A percentile compares a stretch with the other conserved stretches of the same genome.
Evolutionary conservation across 2,797 vertebrate genomes (phyloP).

Genomic region (Mormyrus proboscirostris): DNA sequence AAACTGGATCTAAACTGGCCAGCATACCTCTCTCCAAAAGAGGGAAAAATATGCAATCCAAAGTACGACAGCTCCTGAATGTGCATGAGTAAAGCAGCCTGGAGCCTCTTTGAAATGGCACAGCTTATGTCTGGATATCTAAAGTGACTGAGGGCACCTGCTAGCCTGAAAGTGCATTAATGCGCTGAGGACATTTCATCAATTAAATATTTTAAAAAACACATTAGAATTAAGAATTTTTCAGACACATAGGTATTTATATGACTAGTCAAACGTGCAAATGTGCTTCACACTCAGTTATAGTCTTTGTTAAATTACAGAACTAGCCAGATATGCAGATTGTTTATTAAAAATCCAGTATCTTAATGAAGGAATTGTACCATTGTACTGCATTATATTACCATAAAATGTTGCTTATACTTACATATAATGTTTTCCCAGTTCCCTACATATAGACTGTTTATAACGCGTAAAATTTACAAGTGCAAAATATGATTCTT

Average conservation of each 20-base stretch:
- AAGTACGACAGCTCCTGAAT: background rate
- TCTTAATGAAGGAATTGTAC: background rate
- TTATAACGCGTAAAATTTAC: background rate
- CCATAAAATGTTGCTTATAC: background rate
- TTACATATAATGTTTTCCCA: background rate
- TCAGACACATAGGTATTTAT: background rate
- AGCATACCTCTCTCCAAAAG: background rate
- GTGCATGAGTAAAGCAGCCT: background rate
- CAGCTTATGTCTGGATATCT: background rate
- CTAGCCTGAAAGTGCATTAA: background rate
- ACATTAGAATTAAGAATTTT: background rate
- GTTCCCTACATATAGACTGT: background rate
- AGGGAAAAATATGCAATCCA: background rate
- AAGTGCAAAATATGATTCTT: background rate
- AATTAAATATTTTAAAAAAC: background rate
- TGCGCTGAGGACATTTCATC: background rate
- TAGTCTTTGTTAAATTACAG: background rate
- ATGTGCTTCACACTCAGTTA: background rate
- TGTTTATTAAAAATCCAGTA: background rate
- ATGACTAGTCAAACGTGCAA: slow-evolving; percentile 1
- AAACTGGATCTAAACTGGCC: background rate
- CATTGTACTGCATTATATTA: background rate
- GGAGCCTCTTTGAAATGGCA: background rate
- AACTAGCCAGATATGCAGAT: background rate
- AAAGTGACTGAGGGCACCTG: background rate